Evolutionary conservation across 2,888 invertebrate species (phyloP).

Genomic region (Strigamia transsilvanica): DNA sequence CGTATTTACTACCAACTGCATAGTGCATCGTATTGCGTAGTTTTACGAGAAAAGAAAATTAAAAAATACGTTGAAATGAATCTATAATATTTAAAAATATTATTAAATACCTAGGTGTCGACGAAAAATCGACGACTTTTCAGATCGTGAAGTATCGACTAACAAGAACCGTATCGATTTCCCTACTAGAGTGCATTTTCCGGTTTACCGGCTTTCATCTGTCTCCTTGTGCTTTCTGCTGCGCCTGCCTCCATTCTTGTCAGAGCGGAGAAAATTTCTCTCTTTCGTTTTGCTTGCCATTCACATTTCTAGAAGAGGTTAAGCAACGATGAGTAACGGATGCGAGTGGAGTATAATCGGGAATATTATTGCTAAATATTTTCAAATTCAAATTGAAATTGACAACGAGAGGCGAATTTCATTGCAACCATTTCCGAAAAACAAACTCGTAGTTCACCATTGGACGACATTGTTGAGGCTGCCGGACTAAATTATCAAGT

Average conservation of each 20-base stretch:
- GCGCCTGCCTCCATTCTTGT: conserved; percentile 16
- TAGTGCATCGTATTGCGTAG: too few species aligned
- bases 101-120: too few species aligned
- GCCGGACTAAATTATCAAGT: conserved; percentile 34
- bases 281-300: conserved; percentile 35
- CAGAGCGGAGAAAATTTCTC: not conserved
- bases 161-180: not conserved
- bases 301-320: conserved; percentile 8
- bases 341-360: conserved; percentile 41
- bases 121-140: not conserved
- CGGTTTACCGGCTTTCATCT: conserved; percentile 8
- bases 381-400: conserved; percentile 33
- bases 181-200: not conserved
- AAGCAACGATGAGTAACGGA: conserved; percentile 43
- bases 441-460: conserved; percentile 35
- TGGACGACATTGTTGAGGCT: conserved; percentile 26
- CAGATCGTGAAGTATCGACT: not conserved
- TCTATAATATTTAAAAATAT: too few species aligned
- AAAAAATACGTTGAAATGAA: too few species aligned
- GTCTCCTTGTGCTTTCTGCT: conserved; percentile 1
- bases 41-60: too few species aligned
- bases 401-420: conserved; percentile 35
- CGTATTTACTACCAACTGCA: too few species aligned
- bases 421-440: conserved; percentile 26
- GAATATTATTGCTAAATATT: conserved; percentile 32